Conservation (phyloP, 2,797 vertebrate species). For the Lateolabrax maculatus region DNA sequence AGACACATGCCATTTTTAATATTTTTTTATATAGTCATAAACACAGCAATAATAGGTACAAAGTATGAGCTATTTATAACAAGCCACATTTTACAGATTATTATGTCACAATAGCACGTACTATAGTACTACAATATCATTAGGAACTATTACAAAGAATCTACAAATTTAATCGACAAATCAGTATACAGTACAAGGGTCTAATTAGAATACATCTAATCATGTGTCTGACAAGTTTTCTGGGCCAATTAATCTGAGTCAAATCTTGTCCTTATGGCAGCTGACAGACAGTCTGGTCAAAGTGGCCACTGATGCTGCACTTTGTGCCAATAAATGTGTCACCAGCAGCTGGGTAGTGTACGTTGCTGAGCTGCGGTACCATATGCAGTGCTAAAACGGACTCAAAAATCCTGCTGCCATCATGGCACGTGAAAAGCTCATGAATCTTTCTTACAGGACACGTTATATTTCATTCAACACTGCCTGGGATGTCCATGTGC, state of each 20-base stretch:
- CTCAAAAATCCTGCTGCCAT: conserved; percentile 66
- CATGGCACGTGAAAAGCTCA: conserved; percentile 38
- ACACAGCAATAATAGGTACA: conserved; percentile 3
- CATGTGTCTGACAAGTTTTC: conserved; percentile 61
- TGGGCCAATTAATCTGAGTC: conserved; percentile 66
- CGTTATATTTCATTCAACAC: conserved; percentile 18
- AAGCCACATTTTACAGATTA: not conserved
- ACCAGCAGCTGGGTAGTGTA: conserved; percentile 88
- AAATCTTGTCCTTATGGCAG: conserved; percentile 66
- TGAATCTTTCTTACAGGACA: conserved; percentile 29
- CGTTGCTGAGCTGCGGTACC: conserved; percentile 86
- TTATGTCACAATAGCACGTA: too few relatives aligned
- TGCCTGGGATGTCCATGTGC: conserved; percentile 11
- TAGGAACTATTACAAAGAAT: not conserved
- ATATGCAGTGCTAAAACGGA: conserved; percentile 88
- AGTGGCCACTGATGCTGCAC: conserved; percentile 68
- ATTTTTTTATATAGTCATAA: not conserved
- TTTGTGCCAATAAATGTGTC: conserved; percentile 89
- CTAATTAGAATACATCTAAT: conserved; percentile 61
- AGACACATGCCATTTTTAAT: not conserved
- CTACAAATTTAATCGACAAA: not conserved
- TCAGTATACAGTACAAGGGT: conserved; percentile 12
- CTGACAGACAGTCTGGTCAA: conserved; percentile 78
- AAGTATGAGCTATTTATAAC: conserved; percentile 11
- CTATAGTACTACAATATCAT: too few relatives aligned